Percentiles rank a stretch among this genome's conserved stretches.
Conservation (phyloP, 2,113 vertebrate genomes). For the Syngnathus typhle region DNA sequence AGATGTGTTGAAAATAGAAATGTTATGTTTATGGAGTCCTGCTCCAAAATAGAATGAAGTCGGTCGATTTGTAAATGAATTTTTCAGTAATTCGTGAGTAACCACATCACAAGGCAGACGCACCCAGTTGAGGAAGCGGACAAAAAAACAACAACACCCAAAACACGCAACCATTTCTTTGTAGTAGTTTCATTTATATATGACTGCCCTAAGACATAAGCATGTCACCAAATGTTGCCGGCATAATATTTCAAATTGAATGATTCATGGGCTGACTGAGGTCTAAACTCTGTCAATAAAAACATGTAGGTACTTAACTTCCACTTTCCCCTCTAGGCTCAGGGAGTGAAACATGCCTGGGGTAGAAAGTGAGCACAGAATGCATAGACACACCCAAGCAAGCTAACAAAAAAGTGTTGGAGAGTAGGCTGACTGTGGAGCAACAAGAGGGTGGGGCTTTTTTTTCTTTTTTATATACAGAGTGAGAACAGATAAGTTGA, state of each 20-base stretch:
- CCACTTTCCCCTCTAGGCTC: conserved; percentile 25
- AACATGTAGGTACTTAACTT: conserved; percentile 16
- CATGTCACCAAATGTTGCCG: background rate
- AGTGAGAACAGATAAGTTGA: conserved; percentile 51
- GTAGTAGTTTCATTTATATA: background rate
- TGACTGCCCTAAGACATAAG: background rate
- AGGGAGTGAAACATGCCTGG: conserved; percentile 29
- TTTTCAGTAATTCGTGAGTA: conserved; percentile 7
- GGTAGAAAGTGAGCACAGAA: conserved; percentile 40
- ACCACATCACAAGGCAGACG: background rate
- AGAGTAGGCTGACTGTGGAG: conserved; percentile 50
- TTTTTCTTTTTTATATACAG: conserved; percentile 12
- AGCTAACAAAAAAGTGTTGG: conserved; percentile 44
- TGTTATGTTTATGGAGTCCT: background rate
- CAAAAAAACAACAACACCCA: background rate
- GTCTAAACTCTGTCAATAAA: conserved; percentile 9
- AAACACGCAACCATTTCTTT: background rate
- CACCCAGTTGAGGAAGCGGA: conserved; percentile 19
- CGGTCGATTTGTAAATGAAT: background rate
- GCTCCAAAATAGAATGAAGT: background rate
- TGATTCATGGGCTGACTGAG: background rate
- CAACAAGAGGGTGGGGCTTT: conserved; percentile 67
- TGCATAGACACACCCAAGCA: conserved; percentile 59
- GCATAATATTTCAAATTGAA: background rate
- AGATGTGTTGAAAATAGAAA: background rate